Evolutionary conservation across 2,797 vertebrate genomes (phyloP).

Genomic region (Alouatta caraya): DNA sequence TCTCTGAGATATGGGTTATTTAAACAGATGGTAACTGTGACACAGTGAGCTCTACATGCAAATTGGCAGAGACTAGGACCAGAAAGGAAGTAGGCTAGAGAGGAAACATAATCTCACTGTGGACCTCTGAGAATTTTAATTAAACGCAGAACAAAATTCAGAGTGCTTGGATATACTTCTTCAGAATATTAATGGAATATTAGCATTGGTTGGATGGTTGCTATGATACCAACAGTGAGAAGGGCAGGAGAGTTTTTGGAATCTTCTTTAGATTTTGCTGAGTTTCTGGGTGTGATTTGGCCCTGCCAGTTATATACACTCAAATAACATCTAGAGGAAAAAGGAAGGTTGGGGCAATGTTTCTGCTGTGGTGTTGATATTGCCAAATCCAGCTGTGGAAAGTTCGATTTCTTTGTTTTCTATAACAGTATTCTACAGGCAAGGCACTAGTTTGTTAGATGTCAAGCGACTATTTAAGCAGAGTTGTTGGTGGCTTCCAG

Average conservation of each 20-base stretch:
- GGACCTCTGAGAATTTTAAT: conserved; percentile 69
- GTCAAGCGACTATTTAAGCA: background rate
- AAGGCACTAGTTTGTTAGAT: background rate
- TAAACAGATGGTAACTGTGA: conserved; percentile 70
- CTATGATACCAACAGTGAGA: background rate
- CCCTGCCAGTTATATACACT: background rate
- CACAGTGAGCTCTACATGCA: conserved; percentile 50
- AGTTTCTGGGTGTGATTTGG: conserved; percentile 7
- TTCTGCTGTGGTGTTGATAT: background rate
- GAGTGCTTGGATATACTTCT: conserved; percentile 38
- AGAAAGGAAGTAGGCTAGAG: conserved; percentile 43
- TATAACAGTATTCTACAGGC: background rate
- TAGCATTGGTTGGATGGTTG: conserved; percentile 42
- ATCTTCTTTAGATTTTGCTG: conserved; percentile 1
- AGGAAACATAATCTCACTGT: conserved; percentile 47
- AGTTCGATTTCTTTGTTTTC: background rate
- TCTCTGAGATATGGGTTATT: conserved; percentile 68
- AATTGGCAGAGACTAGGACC: conserved; percentile 59
- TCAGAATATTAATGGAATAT: conserved; percentile 67
- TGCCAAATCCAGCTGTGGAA: background rate
- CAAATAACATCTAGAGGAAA: background rate
- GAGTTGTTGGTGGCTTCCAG: background rate
- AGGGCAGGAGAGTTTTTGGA: background rate
- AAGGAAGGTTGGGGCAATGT: background rate
- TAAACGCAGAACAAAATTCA: conserved; percentile 52